Evolutionary conservation across 2,797 vertebrate genomes (phyloP).

Genomic region (Oceanodroma leucorhoa): DNA sequence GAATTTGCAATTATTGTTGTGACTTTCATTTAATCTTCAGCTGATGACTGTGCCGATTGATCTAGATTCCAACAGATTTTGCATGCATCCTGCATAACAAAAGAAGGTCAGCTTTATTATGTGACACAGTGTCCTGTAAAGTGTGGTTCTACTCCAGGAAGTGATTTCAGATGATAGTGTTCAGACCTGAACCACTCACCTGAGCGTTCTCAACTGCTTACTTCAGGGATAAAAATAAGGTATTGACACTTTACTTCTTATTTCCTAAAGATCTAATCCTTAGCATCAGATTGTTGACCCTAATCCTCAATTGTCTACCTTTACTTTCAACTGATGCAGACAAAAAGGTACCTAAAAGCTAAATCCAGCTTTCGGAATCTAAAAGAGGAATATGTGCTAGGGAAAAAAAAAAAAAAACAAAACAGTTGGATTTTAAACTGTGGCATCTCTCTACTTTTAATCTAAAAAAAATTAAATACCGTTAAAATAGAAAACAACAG

Average conservation of each 20-base stretch:
- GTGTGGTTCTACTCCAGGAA: conserved; percentile 43
- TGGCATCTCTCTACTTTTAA: background rate
- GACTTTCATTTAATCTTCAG: conserved; percentile 74
- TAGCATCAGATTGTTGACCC: background rate
- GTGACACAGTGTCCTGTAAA: conserved; percentile 47
- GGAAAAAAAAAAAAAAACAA: background rate
- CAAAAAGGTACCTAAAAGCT: background rate
- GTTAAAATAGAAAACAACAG: background rate
- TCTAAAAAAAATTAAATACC: background rate
- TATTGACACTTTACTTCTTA: background rate
- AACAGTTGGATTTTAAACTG: background rate
- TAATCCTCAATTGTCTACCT: background rate
- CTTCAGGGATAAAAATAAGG: background rate
- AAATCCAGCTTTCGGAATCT: background rate
- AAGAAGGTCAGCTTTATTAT: conserved; percentile 64
- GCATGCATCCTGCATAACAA: conserved; percentile 66
- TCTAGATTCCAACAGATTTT: conserved; percentile 62
- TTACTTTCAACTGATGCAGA: background rate
- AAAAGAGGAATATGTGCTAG: background rate
- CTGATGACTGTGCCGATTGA: conserved; percentile 65
- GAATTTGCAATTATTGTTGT: conserved; percentile 70
- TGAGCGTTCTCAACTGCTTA: background rate
- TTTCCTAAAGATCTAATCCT: background rate
- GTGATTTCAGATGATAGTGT: conserved; percentile 40
- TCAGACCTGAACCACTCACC: background rate